Percentiles rank a stretch among this genome's conserved stretches.
Conservation (phyloP, 2,888 invertebrate species). For the Amphipoea lucens region DNA sequence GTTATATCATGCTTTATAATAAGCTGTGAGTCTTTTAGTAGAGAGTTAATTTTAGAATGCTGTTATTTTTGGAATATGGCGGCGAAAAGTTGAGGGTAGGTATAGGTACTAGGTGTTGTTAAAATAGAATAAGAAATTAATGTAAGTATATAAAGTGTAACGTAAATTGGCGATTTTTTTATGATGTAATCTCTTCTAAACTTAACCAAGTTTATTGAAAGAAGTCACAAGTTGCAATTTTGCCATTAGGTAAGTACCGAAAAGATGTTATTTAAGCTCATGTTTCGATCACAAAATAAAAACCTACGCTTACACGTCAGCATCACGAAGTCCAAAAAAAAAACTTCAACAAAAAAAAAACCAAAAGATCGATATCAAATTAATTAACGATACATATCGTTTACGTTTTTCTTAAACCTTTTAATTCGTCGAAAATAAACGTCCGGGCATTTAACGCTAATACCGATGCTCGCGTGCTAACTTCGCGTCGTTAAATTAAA, state of each 20-base stretch:
- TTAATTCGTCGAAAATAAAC: conserved; percentile 60
- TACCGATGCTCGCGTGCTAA: conserved; percentile 75
- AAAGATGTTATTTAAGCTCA: background rate
- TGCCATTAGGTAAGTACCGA: background rate
- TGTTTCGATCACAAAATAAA: background rate
- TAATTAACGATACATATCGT: conserved; percentile 64
- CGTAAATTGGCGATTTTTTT: background rate
- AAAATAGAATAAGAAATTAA: background rate
- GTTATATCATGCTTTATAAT: background rate
- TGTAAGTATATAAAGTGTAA: background rate
- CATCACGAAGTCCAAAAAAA: background rate
- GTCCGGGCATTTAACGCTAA: conserved; percentile 66
- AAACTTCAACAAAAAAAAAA: background rate
- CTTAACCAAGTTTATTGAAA: background rate
- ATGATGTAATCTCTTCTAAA: background rate
- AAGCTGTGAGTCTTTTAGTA: background rate
- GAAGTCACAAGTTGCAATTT: background rate
- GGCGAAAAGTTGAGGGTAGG: background rate
- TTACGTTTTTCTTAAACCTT: conserved; percentile 49
- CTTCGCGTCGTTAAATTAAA: conserved; percentile 76
- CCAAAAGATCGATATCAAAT: conserved; percentile 58
- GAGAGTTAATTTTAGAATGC: no score
- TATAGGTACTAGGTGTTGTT: background rate
- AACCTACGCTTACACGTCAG: background rate
- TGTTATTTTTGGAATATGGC: background rate